Conservation (phyloP, 2,113 vertebrate species). For the Buteo buteo region DNA sequence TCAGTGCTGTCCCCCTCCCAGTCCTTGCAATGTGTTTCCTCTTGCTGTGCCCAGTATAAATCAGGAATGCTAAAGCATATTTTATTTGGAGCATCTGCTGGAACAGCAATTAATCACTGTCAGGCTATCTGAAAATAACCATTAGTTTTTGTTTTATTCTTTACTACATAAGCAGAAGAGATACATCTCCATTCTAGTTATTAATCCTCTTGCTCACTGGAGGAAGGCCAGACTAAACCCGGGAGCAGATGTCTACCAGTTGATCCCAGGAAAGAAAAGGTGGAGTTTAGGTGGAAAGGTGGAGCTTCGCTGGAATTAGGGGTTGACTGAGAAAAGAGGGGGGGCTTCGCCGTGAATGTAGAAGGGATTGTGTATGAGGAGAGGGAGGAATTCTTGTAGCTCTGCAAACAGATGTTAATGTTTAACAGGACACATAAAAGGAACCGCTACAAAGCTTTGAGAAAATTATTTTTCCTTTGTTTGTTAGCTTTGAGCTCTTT, state of each 20-base stretch:
- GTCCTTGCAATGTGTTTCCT: background rate
- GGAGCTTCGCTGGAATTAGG: background rate
- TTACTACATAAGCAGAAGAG: background rate
- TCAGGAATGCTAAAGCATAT: background rate
- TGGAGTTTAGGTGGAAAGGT: background rate
- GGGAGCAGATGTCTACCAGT: background rate
- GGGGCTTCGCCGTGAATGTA: accelerated
- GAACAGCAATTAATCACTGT: conserved; percentile 43
- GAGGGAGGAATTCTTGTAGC: background rate
- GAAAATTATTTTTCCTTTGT: background rate
- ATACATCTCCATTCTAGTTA: conserved; percentile 4
- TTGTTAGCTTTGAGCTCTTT: background rate
- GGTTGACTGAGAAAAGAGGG: background rate
- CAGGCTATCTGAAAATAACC: conserved; percentile 4
- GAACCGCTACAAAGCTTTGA: background rate
- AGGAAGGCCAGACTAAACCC: background rate
- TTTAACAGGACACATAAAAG: background rate
- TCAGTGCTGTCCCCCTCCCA: background rate
- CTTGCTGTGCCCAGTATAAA: background rate
- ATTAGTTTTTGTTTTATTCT: background rate
- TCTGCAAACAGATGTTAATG: background rate
- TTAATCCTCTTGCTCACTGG: background rate
- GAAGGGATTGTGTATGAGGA: accelerated
- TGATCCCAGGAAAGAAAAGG: background rate
- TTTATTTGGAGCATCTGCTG: conserved; percentile 37